Conservation (phyloP, 2,888 invertebrate genomes). For the Thymelicus lineola region DNA sequence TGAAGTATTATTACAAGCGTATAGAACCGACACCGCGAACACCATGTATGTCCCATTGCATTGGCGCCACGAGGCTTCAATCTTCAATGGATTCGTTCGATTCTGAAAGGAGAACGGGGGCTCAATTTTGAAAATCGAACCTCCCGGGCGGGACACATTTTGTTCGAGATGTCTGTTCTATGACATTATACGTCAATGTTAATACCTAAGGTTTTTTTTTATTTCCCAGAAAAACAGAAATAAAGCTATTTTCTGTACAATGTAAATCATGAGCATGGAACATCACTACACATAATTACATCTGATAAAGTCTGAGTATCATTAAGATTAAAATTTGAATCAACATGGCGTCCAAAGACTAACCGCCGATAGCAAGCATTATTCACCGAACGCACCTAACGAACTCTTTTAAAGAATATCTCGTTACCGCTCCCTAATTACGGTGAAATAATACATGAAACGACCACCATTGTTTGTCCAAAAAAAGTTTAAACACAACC, state of each 20-base stretch:
- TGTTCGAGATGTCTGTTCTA: too few species aligned
- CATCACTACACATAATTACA: slow-evolving; percentile 5
- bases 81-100: too few species aligned
- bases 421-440: slow-evolving; percentile 81
- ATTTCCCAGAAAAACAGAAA: too few species aligned
- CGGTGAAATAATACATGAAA: slow-evolving; percentile 73
- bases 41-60: too few species aligned
- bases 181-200: too few species aligned
- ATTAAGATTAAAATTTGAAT: slow-evolving; percentile 29
- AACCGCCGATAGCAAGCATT: slow-evolving; percentile 30
- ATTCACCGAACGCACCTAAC: slow-evolving; percentile 48
- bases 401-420: slow-evolving; percentile 47
- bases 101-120: too few species aligned
- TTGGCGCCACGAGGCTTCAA: too few species aligned
- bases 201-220: too few species aligned
- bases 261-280: neutral
- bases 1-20: too few species aligned
- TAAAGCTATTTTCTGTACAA: neutral
- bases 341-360: slow-evolving; percentile 30
- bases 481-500: slow-evolving; percentile 60
- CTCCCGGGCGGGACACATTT: too few species aligned
- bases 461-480: slow-evolving; percentile 70
- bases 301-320: slow-evolving; percentile 17
- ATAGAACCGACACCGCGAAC: too few species aligned
- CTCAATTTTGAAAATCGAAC: too few species aligned